These are phyloP conservation scores for Aplochiton taeniatus DNA, from an alignment of 2,797 vertebrate species.

Conservation along the genomic window DNA sequence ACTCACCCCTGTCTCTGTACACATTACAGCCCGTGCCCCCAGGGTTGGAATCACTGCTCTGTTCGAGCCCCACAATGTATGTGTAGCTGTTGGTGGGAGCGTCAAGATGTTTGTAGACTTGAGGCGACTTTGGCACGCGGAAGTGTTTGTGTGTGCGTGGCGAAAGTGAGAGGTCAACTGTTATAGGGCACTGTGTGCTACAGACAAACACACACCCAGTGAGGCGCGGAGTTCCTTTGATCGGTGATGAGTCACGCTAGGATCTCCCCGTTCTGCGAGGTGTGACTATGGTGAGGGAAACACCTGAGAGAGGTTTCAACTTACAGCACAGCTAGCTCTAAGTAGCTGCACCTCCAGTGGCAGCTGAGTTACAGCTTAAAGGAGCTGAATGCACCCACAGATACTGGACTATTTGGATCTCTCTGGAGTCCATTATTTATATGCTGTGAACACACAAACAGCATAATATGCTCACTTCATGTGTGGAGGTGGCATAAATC, in stretches of 20 bases:
- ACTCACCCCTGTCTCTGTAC: neutral
- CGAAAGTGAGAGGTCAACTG: slow-evolving; percentile 18
- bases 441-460: too few species aligned
- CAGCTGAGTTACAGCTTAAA: neutral
- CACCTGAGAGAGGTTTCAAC: slow-evolving; percentile 20
- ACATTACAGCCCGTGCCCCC: slow-evolving; percentile 11
- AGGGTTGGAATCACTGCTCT: neutral
- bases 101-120: too few species aligned
- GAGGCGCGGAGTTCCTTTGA: neutral
- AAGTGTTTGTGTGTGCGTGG: neutral
- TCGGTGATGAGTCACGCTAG: neutral
- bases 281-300: too few species aligned
- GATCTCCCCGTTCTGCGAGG: too few species aligned
- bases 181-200: neutral
- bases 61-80: neutral
- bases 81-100: too few species aligned
- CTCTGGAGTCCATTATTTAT: too few species aligned
- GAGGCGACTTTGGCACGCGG: too few species aligned
- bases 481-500: neutral
- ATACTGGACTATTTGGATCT: neutral
- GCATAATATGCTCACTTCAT: too few species aligned
- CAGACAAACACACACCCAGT: neutral
- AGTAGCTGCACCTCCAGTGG: too few species aligned
- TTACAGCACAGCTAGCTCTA: neutral
- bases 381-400: neutral